phyloP scores from a whole-genome alignment of 2,113 vertebrate genomes.

The Alligator sinensis region DNA sequence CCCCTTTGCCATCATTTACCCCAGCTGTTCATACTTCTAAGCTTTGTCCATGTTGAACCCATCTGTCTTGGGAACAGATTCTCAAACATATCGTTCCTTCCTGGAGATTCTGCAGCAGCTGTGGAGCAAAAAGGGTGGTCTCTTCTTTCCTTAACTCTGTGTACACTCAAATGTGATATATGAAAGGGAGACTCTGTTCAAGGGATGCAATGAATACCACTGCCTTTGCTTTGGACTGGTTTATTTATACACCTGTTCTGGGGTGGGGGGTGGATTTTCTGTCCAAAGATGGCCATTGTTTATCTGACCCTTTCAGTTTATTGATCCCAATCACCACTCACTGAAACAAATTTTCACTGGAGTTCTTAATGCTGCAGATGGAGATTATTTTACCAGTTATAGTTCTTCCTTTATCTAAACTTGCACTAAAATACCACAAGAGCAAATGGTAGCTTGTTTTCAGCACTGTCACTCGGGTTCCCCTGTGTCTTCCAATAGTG shows the following conservation, averaged over 20 bases:
- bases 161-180: neutral
- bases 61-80: constrained; percentile 30
- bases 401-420: neutral
- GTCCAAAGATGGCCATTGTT: neutral
- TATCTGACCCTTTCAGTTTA: neutral
- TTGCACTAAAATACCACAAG: neutral
- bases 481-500: neutral
- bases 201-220: neutral
- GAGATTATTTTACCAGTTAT: neutral
- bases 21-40: constrained; percentile 1
- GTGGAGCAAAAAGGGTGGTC: constrained; percentile 18
- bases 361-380: neutral
- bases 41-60: constrained; percentile 9
- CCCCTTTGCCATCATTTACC: neutral
- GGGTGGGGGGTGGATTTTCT: neutral
- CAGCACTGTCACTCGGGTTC: neutral
- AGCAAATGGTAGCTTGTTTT: neutral
- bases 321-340: neutral
- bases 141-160: neutral
- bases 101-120: constrained; percentile 12
- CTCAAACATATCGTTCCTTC: constrained; percentile 38
- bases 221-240: neutral
- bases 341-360: neutral
- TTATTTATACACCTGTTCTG: constrained; percentile 6
- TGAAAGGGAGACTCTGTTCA: neutral